These are phyloP conservation scores for Steatocranus sp. DNA, from an alignment of 2,797 vertebrate genomes.

Conservation along the genomic window DNA sequence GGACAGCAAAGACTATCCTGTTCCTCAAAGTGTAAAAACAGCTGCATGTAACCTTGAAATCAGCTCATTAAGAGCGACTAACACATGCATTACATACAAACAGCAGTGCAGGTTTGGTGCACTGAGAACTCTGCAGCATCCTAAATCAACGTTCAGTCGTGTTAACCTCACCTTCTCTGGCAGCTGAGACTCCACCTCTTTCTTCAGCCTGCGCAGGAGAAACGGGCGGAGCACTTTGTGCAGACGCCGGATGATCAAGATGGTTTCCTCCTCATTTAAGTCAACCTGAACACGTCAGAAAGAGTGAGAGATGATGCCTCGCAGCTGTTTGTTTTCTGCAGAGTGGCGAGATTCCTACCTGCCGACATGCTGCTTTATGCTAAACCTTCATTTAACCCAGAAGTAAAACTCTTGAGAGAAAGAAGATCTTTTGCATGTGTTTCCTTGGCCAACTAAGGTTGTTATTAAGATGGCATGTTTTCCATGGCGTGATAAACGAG, in stretches of 20 bases:
- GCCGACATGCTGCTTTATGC: background rate
- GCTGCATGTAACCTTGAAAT: background rate
- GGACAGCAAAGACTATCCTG: background rate
- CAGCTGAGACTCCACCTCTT: constrained; percentile 93
- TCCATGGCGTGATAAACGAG: accelerated
- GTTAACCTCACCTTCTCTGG: constrained; percentile 83
- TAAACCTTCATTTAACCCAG: too few species aligned
- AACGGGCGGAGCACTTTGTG: constrained; percentile 95
- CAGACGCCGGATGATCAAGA: constrained; percentile 91
- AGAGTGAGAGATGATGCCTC: background rate
- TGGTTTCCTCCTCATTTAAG: constrained; percentile 93
- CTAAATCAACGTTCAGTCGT: background rate
- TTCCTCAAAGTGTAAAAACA: background rate
- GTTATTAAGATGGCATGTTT: background rate
- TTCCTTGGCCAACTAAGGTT: background rate
- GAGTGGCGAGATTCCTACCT: too few species aligned
- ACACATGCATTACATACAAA: background rate
- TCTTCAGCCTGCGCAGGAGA: constrained; percentile 90
- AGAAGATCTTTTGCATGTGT: background rate
- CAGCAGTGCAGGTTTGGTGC: background rate
- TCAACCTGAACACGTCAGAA: constrained; percentile 77
- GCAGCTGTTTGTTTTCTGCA: background rate
- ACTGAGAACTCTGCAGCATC: background rate
- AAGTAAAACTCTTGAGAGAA: background rate
- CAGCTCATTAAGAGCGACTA: background rate